Conservation (phyloP, 2,113 vertebrate genomes). For the Pteronura brasiliensis region DNA sequence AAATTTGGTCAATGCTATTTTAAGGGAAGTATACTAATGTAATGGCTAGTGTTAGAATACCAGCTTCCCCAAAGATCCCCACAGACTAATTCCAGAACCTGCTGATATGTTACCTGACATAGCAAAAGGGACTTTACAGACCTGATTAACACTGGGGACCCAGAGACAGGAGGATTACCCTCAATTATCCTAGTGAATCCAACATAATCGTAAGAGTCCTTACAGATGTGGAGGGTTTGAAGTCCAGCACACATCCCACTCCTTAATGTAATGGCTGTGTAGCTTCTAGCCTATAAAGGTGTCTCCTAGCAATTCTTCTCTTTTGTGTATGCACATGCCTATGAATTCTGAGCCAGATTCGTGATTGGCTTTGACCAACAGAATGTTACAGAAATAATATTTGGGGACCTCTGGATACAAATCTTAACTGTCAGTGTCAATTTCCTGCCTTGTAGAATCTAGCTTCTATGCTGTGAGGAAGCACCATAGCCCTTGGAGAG, state of each 20-base stretch:
- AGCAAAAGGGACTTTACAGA: background rate
- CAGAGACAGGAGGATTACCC: background rate
- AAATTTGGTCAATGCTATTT: background rate
- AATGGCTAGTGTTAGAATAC: background rate
- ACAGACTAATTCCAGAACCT: background rate
- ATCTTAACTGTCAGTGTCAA: background rate
- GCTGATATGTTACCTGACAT: background rate
- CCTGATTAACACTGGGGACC: background rate
- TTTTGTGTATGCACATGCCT: background rate
- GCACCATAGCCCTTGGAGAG: background rate
- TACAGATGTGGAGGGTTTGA: background rate
- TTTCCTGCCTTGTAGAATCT: background rate
- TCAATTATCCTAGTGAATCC: background rate
- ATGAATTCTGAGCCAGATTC: background rate
- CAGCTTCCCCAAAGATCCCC: background rate
- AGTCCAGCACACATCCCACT: background rate
- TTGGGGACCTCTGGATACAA: background rate
- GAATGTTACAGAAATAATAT: background rate
- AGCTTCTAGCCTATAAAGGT: background rate
- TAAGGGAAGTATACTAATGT: background rate
- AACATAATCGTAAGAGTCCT: background rate
- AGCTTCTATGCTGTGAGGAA: background rate
- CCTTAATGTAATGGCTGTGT: background rate
- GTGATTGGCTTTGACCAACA: background rate
- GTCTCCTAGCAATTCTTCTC: background rate